phyloP scores from a whole-genome alignment of 2,797 vertebrate genomes.

The Odontamblyopus rebecca region DNA sequence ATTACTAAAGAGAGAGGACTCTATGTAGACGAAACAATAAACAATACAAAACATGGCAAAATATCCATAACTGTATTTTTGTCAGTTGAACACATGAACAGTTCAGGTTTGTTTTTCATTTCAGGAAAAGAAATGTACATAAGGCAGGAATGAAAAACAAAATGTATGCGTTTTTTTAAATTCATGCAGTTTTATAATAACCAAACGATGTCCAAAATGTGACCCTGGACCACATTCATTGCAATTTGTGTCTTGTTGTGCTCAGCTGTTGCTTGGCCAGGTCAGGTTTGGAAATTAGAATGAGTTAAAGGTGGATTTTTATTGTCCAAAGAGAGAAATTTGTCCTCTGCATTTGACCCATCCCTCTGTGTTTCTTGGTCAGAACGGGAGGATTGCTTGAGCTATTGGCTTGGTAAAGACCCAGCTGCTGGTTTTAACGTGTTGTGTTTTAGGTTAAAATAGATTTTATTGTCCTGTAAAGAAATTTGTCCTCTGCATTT shows the following conservation, averaged over 20 bases:
- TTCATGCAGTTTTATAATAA: too few species aligned
- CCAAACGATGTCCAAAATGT: too few species aligned
- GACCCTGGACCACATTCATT: background rate
- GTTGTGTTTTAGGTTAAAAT: too few species aligned
- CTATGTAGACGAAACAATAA: background rate
- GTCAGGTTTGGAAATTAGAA: background rate
- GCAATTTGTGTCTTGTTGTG: background rate
- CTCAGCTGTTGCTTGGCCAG: background rate
- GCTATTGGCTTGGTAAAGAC: too few species aligned
- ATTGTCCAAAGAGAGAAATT: too few species aligned
- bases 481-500: too few species aligned
- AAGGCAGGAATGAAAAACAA: background rate
- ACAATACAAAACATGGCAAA: conserved; percentile 12
- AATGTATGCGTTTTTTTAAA: background rate
- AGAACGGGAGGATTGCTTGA: too few species aligned
- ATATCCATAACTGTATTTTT: background rate
- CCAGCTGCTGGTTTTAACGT: too few species aligned
- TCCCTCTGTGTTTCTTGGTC: too few species aligned
- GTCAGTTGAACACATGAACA: background rate
- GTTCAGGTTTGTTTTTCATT: background rate
- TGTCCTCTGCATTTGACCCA: too few species aligned
- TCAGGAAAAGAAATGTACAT: background rate
- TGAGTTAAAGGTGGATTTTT: too few species aligned
- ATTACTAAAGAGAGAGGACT: background rate
- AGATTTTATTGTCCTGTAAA: too few species aligned